These are phyloP conservation scores for Hermaeophaga mercurialis DNA, from an alignment of 2,888 invertebrate species.

Conservation along the genomic window DNA sequence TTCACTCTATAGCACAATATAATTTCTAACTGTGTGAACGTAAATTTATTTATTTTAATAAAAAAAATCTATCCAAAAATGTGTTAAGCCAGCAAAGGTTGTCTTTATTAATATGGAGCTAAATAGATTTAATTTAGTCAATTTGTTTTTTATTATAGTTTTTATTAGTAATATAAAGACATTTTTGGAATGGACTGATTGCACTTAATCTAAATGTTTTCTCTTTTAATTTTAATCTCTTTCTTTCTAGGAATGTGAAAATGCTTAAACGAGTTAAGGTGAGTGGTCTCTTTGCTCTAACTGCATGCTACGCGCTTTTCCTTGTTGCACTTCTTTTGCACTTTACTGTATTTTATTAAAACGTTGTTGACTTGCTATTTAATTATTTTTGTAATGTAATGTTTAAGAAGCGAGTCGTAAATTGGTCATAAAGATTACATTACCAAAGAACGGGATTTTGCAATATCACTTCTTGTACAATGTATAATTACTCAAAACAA, in stretches of 20 bases:
- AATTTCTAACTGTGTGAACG: constrained; percentile 3
- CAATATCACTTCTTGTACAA: no score
- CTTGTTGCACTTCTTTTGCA: constrained; percentile 11
- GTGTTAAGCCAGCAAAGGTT: no score
- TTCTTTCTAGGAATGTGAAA: constrained; percentile 57
- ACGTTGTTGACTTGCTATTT: no score
- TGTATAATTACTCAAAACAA: no score
- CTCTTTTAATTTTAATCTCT: constrained; percentile 51
- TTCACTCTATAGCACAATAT: neutral
- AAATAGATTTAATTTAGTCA: no score
- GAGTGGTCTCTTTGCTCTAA: constrained; percentile 47
- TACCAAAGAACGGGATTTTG: no score
- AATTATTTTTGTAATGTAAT: no score
- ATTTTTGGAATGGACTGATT: constrained; percentile 6
- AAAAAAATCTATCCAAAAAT: constrained; percentile 5
- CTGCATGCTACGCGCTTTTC: neutral
- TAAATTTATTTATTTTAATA: constrained; percentile 1
- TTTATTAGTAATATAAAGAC: neutral
- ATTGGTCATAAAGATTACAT: no score
- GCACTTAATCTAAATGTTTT: constrained; percentile 39
- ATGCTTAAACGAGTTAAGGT: constrained; percentile 55
- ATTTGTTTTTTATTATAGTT: no score
- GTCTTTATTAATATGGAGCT: no score
- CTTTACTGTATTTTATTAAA: no score
- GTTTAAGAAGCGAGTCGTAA: no score